These are phyloP conservation scores for Steinernema feltiae DNA, from an alignment of 1,140 invertebrate genomes.

Conservation along the genomic window DNA sequence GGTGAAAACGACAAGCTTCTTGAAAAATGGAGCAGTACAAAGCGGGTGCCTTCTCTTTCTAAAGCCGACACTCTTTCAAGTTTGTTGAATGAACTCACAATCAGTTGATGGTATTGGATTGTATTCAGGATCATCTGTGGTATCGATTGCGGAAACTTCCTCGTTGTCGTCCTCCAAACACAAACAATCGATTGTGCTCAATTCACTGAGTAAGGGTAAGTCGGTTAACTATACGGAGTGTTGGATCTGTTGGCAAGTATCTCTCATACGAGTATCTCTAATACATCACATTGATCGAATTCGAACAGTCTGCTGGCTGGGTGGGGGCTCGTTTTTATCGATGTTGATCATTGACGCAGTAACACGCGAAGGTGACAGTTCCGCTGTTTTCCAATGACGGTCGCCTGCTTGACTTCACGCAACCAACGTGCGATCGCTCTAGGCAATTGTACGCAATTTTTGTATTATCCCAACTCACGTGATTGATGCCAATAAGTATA, in stretches of 20 bases:
- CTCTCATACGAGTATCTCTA: no score
- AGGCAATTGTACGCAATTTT: no score
- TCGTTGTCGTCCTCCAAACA: neutral
- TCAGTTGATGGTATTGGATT: neutral
- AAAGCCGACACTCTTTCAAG: conserved; percentile 13
- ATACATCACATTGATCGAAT: neutral
- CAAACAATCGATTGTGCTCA: neutral
- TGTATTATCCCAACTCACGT: no score
- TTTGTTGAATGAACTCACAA: neutral
- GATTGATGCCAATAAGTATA: no score
- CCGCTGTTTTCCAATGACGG: neutral
- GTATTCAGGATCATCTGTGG: neutral
- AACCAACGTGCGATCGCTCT: no score
- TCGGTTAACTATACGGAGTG: no score
- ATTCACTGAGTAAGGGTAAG: neutral
- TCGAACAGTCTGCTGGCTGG: neutral
- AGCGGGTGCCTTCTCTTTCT: neutral
- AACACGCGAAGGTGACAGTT: neutral
- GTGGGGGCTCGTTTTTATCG: neutral
- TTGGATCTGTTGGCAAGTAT: no score
- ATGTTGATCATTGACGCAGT: neutral
- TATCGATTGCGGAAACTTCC: neutral
- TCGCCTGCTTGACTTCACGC: neutral
- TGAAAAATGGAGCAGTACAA: neutral
- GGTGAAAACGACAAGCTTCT: neutral